Percentiles rank a stretch among this genome's conserved stretches.
Conservation (phyloP, 2,888 invertebrate genomes). For the Shargacucullia verbasci region DNA sequence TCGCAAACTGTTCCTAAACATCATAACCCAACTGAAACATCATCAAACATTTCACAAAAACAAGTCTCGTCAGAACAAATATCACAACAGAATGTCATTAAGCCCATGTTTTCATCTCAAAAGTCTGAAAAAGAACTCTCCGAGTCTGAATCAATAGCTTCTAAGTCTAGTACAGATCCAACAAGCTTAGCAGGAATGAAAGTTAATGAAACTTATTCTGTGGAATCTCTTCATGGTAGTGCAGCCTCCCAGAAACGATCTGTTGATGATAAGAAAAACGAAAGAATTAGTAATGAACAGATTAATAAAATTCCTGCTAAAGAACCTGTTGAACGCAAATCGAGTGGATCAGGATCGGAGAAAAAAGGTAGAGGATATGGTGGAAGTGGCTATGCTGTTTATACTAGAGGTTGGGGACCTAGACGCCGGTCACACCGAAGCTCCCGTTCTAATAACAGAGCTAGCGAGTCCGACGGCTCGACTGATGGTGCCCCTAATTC, state of each 20-base stretch:
- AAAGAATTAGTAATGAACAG: constrained; percentile 77
- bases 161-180: constrained; percentile 76
- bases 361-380: constrained; percentile 87
- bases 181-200: constrained; percentile 64
- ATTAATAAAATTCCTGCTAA: constrained; percentile 84
- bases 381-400: constrained; percentile 77
- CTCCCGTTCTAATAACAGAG: constrained; percentile 83
- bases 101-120: constrained; percentile 70
- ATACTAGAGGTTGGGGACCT: constrained; percentile 85
- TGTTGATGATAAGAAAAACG: constrained; percentile 77
- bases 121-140: constrained; percentile 80
- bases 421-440: constrained; percentile 85
- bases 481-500: constrained; percentile 91
- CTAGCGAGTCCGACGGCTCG: constrained; percentile 93
- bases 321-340: constrained; percentile 84
- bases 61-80: constrained; percentile 66
- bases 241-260: constrained; percentile 70
- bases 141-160: constrained; percentile 75
- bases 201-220: constrained; percentile 66
- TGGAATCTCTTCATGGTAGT: constrained; percentile 69
- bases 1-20: constrained; percentile 62
- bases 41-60: constrained; percentile 62
- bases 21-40: constrained; percentile 62
- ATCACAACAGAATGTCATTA: constrained; percentile 61
- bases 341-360: constrained; percentile 83